Evolutionary conservation across 2,113 vertebrate genomes (phyloP).

Genomic region (Hippolais icterina): DNA sequence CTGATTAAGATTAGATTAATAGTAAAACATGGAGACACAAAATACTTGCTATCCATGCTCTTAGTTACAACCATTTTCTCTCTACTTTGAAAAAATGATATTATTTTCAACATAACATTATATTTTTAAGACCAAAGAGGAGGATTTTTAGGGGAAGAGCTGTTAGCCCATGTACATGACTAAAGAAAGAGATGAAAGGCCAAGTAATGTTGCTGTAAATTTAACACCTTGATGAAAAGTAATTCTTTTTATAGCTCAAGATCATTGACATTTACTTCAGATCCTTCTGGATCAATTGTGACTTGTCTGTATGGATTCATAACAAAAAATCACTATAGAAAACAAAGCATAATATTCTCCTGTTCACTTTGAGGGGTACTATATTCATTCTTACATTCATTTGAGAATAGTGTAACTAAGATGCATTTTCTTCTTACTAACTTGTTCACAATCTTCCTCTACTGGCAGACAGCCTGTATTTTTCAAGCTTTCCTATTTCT

Average conservation of each 20-base stretch:
- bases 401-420: neutral
- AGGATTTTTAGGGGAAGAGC: neutral
- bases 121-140: neutral
- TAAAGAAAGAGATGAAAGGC: neutral
- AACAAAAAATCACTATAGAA: neutral
- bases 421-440: neutral
- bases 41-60: neutral
- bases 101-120: neutral
- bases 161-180: neutral
- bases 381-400: neutral
- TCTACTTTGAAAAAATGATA: neutral
- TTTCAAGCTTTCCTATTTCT: neutral
- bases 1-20: neutral
- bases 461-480: neutral
- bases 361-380: neutral
- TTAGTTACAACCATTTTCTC: neutral
- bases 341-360: neutral
- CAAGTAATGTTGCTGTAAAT: neutral
- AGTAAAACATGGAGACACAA: neutral
- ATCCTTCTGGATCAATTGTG: neutral
- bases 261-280: neutral
- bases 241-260: neutral
- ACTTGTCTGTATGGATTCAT: neutral
- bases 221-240: neutral
- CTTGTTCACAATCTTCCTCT: neutral